Evolutionary conservation across 1,140 invertebrate species (phyloP).

Genomic region (Sarcophaga bullata): DNA sequence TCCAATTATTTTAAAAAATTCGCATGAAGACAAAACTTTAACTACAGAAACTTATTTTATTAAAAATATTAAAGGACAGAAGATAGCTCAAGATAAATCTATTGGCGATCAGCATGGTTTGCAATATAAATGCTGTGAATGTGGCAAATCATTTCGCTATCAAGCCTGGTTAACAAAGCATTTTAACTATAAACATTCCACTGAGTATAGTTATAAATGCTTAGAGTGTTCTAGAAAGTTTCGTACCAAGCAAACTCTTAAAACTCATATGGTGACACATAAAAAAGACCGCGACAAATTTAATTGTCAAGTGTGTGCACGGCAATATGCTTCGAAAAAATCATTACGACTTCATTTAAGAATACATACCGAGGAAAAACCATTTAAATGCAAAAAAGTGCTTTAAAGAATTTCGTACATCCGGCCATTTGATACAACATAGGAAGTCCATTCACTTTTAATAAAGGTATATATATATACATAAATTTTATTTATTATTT

Average conservation of each 20-base stretch:
- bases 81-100: neutral
- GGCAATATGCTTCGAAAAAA: constrained; percentile 44
- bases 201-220: constrained; percentile 29
- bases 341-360: constrained; percentile 55
- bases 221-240: constrained; percentile 39
- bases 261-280: constrained; percentile 35
- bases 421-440: constrained; percentile 55
- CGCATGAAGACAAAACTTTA: neutral
- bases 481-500: constrained; percentile 6
- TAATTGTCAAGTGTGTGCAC: constrained; percentile 49
- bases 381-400: constrained; percentile 66
- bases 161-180: constrained; percentile 12
- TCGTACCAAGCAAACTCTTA: constrained; percentile 28
- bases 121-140: neutral
- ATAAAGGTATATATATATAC: neutral
- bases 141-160: neutral
- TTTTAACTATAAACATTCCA: constrained; percentile 8
- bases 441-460: constrained; percentile 49
- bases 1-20: neutral
- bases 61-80: neutral
- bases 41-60: neutral
- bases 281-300: constrained; percentile 16
- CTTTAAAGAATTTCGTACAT: constrained; percentile 69
- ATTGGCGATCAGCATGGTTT: neutral
- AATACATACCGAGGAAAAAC: constrained; percentile 59